Base-by-base conservation (phyloP, 2,113 vertebrate genomes). In the Lontra canadensis region DNA sequence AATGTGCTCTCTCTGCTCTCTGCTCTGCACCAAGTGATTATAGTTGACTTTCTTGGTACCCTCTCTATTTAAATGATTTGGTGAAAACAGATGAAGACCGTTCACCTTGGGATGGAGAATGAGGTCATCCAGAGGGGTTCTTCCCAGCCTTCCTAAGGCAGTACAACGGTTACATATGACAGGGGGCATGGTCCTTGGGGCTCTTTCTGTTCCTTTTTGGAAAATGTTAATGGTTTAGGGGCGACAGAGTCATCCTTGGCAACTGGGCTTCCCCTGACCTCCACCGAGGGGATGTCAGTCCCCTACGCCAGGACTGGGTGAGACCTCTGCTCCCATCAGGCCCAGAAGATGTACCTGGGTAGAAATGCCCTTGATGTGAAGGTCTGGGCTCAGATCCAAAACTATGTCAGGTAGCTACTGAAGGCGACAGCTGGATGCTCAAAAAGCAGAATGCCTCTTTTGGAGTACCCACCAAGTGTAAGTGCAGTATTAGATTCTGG, bases 171-270 rank as follows among this genome's bases (percentile, higher is more conserved):
- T 69, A 63, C 10, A 71, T 49, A 83, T 15, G 31, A 73, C 57
- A 49, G 71, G 95, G 90, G 93, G 39, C 90, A 79, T 2, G 4
- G 63, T 44, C 69, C 29, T 44, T 85, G 71, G 85, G 52, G 36
- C 20, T 25, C 92, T 87, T 17, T 25, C 92, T 87, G 36, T 10
- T 93, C 65, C 57, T 95, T n/a, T 96, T 65, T 73, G 65, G 81
- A 47, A 94, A 73, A 82, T 81, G 80, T 78, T 97, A 96, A 97
- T 97, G 90, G 92, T n/a, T 92, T 92, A 67, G 55, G 88, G 88
- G 84, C 84, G 31, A 14, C 31, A 39, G 74, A 80, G 69, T 95
- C 94, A 92, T 63, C 23, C n/a, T 69, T 57, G 78, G 69, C 25
- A 52, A 63, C 12, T 3, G 47, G 81, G 61, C 52, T 90, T 92